These are phyloP conservation scores for Mythimna vitellina DNA, from an alignment of 2,888 invertebrate species.

Conservation along the genomic window DNA sequence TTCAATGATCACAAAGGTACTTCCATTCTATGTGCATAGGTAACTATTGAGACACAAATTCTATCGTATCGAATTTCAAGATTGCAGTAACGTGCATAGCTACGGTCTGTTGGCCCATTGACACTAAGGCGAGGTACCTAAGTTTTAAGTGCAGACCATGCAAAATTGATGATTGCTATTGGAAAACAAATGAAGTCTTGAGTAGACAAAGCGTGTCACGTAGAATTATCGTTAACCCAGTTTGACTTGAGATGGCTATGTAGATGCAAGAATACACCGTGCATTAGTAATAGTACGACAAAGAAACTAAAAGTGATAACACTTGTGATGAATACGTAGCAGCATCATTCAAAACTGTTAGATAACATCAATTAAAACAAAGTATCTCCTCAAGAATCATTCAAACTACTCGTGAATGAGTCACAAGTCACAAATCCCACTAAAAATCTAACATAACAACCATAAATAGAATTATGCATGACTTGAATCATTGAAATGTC, in stretches of 20 bases:
- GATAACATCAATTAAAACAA: slow-evolving; percentile 15
- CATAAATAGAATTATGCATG: slow-evolving; percentile 22
- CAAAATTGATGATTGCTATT: slow-evolving; percentile 50
- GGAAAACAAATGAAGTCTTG: slow-evolving; percentile 40
- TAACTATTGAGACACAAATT: slow-evolving; percentile 16
- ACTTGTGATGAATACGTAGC: background rate
- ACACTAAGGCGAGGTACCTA: slow-evolving; percentile 15
- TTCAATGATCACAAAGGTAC: background rate
- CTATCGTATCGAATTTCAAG: slow-evolving; percentile 44
- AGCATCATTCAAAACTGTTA: slow-evolving; percentile 16
- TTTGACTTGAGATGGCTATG: background rate
- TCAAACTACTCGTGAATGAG: slow-evolving; percentile 35
- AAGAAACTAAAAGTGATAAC: background rate
- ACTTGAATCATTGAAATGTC: slow-evolving; percentile 25
- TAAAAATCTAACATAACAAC: slow-evolving; percentile 5
- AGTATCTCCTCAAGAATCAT: background rate
- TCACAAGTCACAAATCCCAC: slow-evolving; percentile 20
- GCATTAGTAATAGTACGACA: too few species aligned
- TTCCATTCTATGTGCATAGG: background rate
- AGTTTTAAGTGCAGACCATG: slow-evolving; percentile 24
- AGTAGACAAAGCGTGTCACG: slow-evolving; percentile 46
- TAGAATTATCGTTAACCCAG: slow-evolving; percentile 55
- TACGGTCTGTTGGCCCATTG: slow-evolving; percentile 29
- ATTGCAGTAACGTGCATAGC: slow-evolving; percentile 31
- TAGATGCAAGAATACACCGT: too few species aligned